Evolutionary conservation across 30 jellyfish, hydroid and myxozoan genomes (phyloP).

Genomic region (Aurelia aurita): DNA sequence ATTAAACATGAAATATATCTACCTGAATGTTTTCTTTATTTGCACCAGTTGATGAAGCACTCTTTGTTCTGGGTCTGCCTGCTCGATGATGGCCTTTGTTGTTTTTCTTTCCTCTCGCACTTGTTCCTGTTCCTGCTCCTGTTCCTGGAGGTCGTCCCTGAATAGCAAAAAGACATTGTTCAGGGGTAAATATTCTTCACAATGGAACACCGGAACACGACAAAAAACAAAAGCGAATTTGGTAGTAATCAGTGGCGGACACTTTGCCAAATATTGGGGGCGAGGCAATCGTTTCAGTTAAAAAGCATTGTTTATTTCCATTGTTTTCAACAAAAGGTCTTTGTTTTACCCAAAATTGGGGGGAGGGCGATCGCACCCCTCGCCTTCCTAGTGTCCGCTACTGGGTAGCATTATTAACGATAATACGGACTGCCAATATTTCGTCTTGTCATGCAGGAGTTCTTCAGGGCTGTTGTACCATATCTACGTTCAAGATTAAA

Average conservation of each 20-base stretch:
- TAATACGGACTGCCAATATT: too few relatives aligned
- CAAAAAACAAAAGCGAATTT: not conserved
- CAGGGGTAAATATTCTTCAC: not conserved
- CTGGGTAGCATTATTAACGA: too few relatives aligned
- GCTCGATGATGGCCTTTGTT: constrained; percentile 50
- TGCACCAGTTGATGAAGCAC: constrained; percentile 62
- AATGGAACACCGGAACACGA: not conserved
- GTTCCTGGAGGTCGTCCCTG: constrained; percentile 80
- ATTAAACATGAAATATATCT: too few relatives aligned
- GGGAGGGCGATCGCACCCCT: too few relatives aligned
- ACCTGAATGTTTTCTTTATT: constrained; percentile 87
- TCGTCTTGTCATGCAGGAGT: too few relatives aligned
- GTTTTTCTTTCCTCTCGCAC: constrained; percentile 23
- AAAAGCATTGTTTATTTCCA: too few relatives aligned
- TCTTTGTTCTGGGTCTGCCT: constrained; percentile 71
- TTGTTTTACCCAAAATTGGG: too few relatives aligned
- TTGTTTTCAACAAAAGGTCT: too few relatives aligned
- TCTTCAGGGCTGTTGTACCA: too few relatives aligned
- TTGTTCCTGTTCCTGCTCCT: not conserved
- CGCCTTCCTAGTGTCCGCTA: too few relatives aligned
- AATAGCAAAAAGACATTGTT: not conserved
- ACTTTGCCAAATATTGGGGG: too few relatives aligned
- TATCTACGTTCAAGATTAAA: too few relatives aligned
- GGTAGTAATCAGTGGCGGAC: not conserved
- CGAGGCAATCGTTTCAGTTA: not conserved